A percentile compares a stretch with the other conserved stretches of the same genome.
Conservation (phyloP, 2,888 invertebrate species). For the Syrphus vitripennis region DNA sequence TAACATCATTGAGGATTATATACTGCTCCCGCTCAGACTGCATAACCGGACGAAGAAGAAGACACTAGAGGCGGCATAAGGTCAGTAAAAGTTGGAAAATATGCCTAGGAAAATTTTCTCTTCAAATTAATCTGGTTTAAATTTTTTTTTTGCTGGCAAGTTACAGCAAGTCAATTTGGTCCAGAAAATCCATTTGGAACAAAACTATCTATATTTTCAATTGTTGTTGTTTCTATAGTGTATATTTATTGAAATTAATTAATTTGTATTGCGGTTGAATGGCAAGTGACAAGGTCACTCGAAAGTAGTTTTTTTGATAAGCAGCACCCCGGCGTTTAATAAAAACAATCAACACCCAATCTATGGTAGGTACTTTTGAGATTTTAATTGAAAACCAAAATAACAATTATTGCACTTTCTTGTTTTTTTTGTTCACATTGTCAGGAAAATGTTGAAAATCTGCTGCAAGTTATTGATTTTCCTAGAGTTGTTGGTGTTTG, state of each 20-base stretch:
- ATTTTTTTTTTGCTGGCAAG: background rate
- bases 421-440: background rate
- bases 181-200: background rate
- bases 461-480: slow-evolving; percentile 12
- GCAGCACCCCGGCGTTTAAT: slow-evolving; percentile 5
- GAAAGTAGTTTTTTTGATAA: slow-evolving; percentile 16
- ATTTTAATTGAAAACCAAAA: background rate
- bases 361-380: slow-evolving; percentile 1
- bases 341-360: background rate
- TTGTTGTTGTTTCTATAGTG: background rate
- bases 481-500: slow-evolving; percentile 7
- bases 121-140: slow-evolving; percentile 6
- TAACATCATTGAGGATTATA: slow-evolving; percentile 58
- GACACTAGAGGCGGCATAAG: slow-evolving; percentile 55
- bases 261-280: slow-evolving; percentile 7
- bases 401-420: background rate
- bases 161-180: background rate
- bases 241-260: background rate
- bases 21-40: slow-evolving; percentile 52
- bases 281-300: slow-evolving; percentile 52
- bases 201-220: background rate
- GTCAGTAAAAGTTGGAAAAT: slow-evolving; percentile 65
- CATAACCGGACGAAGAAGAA: slow-evolving; percentile 29
- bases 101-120: slow-evolving; percentile 56
- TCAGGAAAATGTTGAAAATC: background rate